Conservation (phyloP, 2,888 invertebrate species). For the Zelleria hepariella region DNA sequence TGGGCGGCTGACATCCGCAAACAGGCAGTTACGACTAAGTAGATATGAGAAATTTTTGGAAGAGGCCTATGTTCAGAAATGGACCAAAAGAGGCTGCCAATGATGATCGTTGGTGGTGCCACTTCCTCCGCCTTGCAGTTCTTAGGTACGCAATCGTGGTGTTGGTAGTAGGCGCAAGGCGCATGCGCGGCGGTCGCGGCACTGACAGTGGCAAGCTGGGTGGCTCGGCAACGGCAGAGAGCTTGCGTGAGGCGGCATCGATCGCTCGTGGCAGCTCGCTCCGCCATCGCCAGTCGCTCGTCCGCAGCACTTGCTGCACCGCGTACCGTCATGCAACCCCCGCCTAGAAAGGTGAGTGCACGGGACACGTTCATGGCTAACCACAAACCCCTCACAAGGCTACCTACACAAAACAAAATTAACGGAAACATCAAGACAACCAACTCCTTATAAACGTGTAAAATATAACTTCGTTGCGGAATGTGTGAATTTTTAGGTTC, state of each 20-base stretch:
- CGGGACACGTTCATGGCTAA: neutral
- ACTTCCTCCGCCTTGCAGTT: too few relatives aligned
- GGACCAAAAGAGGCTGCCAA: too few relatives aligned
- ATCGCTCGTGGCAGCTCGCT: neutral
- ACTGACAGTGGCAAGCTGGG: neutral
- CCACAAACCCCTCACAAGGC: neutral
- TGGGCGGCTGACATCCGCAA: too few relatives aligned
- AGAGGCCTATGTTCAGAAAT: too few relatives aligned
- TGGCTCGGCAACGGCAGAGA: neutral
- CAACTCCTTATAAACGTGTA: neutral
- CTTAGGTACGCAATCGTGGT: neutral
- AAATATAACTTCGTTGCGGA: neutral
- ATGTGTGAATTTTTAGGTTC: neutral
- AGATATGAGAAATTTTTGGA: too few relatives aligned
- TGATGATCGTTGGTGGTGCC: too few relatives aligned
- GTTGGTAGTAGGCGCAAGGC: neutral
- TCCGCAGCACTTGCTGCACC: neutral
- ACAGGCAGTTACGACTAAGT: too few relatives aligned
- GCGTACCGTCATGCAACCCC: slow-evolving; percentile 81
- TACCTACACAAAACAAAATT: neutral
- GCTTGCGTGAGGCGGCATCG: neutral
- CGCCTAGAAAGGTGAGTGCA: slow-evolving; percentile 84
- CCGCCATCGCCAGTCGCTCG: slow-evolving; percentile 17
- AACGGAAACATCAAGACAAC: neutral
- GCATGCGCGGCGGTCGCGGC: neutral